phyloP scores from a whole-genome alignment of 2,888 invertebrate species.

The Thereva unica region DNA sequence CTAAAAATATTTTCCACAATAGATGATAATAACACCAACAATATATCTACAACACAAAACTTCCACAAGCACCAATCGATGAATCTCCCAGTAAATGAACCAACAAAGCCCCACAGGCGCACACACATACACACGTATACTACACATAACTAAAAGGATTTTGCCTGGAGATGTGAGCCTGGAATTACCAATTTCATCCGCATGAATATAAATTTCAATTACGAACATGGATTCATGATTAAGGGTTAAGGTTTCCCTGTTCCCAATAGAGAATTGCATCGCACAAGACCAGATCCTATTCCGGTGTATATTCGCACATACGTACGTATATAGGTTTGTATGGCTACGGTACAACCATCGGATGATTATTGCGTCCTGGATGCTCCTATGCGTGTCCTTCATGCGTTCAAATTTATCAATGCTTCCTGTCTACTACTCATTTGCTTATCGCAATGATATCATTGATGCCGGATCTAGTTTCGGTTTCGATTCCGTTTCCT shows the following conservation, averaged over 20 bases:
- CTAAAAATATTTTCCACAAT: too few relatives aligned
- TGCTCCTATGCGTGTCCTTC: constrained; percentile 5
- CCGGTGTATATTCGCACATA: too few relatives aligned
- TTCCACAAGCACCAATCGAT: too few relatives aligned
- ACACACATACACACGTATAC: too few relatives aligned
- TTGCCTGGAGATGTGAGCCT: constrained; percentile 27
- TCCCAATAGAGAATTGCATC: constrained; percentile 1
- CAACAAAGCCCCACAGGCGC: too few relatives aligned
- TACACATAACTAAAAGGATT: too few relatives aligned
- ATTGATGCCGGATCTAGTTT: constrained; percentile 10
- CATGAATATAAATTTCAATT: constrained; percentile 48
- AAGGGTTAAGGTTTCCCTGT: constrained; percentile 7
- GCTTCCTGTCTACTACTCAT: constrained; percentile 15
- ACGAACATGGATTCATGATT: constrained; percentile 28
- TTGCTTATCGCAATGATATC: constrained; percentile 22
- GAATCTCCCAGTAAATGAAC: too few relatives aligned
- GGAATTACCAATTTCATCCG: constrained; percentile 55
- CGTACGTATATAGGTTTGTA: too few relatives aligned
- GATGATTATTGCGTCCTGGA: neutral
- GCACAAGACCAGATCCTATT: constrained; percentile 12
- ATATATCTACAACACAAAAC: too few relatives aligned
- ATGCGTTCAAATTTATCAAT: constrained; percentile 20
- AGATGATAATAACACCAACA: too few relatives aligned
- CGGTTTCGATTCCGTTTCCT: constrained; percentile 6
- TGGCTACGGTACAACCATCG: neutral